These are phyloP conservation scores for Meghimatium bilineatum DNA, from an alignment of 2,888 invertebrate genomes.

Conservation along the genomic window DNA sequence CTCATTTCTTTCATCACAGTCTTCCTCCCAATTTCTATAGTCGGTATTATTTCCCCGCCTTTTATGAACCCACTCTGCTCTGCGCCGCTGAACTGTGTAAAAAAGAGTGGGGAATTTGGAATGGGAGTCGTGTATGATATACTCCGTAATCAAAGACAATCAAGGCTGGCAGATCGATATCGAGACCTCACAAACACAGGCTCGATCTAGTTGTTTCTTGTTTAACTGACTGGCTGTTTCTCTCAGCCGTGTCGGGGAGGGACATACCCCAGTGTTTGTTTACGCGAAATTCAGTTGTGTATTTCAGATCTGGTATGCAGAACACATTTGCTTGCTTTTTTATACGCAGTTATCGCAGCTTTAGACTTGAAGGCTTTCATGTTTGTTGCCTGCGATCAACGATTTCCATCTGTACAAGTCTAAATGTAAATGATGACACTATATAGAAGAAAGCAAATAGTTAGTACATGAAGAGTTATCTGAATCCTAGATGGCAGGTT, in stretches of 20 bases:
- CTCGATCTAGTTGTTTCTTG: neutral
- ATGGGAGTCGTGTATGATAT: neutral
- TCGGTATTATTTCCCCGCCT: neutral
- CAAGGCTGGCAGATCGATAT: slow-evolving; percentile 1
- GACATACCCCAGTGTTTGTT: neutral
- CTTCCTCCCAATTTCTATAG: neutral
- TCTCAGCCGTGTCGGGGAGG: neutral
- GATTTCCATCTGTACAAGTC: too few relatives aligned
- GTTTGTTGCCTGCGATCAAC: too few relatives aligned
- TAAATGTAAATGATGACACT: too few relatives aligned
- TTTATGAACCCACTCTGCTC: slow-evolving; percentile 11
- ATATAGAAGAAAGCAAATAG: too few relatives aligned
- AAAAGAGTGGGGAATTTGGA: neutral
- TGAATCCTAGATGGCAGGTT: too few relatives aligned
- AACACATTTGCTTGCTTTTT: too few relatives aligned
- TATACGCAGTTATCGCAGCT: too few relatives aligned
- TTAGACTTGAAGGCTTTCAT: too few relatives aligned
- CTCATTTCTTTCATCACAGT: neutral
- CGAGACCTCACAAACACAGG: neutral
- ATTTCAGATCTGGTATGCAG: too few relatives aligned
- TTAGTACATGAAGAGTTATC: too few relatives aligned
- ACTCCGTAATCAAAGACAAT: slow-evolving; percentile 7
- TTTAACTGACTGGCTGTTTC: neutral
- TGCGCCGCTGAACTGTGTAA: neutral
- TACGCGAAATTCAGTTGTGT: too few relatives aligned